These are phyloP conservation scores for Eucera pruinosa DNA, from an alignment of 2,888 invertebrate genomes.

Conservation along the genomic window DNA sequence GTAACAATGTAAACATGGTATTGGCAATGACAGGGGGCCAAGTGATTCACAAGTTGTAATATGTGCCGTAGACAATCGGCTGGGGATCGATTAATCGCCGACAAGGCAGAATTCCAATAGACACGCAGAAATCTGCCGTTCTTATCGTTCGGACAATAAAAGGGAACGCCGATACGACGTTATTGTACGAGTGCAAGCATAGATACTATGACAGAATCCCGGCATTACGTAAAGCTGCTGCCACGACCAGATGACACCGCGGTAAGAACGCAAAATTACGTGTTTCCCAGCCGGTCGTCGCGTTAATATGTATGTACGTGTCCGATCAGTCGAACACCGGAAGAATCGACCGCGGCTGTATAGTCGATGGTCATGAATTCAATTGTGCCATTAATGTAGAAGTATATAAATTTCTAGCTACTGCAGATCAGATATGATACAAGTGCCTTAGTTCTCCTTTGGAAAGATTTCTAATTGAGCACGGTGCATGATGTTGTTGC, in stretches of 20 bases:
- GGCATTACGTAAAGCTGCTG: slow-evolving; percentile 76
- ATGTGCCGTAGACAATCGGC: slow-evolving; percentile 49
- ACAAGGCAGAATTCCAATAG: slow-evolving; percentile 59
- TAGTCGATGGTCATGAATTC: neutral
- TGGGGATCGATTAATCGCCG: slow-evolving; percentile 58
- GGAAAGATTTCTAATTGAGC: too few relatives aligned
- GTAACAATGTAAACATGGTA: slow-evolving; percentile 18
- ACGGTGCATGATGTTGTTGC: too few relatives aligned
- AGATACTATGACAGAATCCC: slow-evolving; percentile 59
- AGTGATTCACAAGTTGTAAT: slow-evolving; percentile 41
- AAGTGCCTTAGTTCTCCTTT: too few relatives aligned
- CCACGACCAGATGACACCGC: slow-evolving; percentile 76
- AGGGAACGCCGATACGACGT: slow-evolving; percentile 39
- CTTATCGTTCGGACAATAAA: slow-evolving; percentile 65
- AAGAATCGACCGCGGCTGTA: slow-evolving; percentile 10
- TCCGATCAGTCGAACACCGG: slow-evolving; percentile 42
- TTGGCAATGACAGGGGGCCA: slow-evolving; percentile 38
- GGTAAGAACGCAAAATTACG: slow-evolving; percentile 78
- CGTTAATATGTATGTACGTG: slow-evolving; percentile 61
- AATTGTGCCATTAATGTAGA: neutral
- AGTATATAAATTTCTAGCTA: neutral
- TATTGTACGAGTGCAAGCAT: slow-evolving; percentile 42
- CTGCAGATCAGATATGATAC: neutral
- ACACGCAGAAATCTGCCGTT: slow-evolving; percentile 49
- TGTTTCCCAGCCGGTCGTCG: slow-evolving; percentile 70